These are phyloP conservation scores for Aphelocoma californica DNA, from an alignment of 2,797 vertebrate genomes.

Conservation along the genomic window DNA sequence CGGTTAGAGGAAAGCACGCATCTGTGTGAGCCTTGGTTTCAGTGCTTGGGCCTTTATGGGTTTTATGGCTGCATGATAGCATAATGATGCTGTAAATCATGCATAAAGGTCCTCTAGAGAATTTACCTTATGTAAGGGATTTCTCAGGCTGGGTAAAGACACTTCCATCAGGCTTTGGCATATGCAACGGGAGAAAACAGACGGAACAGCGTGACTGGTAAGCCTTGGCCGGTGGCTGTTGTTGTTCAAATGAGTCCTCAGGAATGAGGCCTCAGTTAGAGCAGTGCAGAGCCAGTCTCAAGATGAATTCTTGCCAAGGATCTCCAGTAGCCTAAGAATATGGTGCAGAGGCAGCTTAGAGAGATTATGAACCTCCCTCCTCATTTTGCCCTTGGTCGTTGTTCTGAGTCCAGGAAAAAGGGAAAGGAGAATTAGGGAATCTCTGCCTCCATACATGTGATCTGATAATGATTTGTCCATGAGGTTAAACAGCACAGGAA, in stretches of 20 bases:
- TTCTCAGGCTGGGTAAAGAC: constrained; percentile 36
- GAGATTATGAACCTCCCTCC: constrained; percentile 19
- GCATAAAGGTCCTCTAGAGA: constrained; percentile 36
- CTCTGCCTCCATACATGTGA: not conserved
- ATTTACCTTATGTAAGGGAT: constrained; percentile 27
- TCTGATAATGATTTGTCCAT: constrained; percentile 35
- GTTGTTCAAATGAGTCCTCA: not conserved
- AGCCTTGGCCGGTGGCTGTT: not conserved
- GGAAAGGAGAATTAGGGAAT: constrained; percentile 21
- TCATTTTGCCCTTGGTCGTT: not conserved
- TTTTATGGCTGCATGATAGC: constrained; percentile 15
- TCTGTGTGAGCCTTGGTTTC: not conserved
- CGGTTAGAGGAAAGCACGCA: not conserved
- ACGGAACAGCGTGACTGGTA: not conserved
- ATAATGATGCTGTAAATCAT: constrained; percentile 58
- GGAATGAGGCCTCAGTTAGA: not conserved
- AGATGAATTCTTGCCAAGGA: constrained; percentile 24
- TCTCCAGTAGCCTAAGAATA: constrained; percentile 45
- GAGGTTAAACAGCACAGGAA: constrained; percentile 43
- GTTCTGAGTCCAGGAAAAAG: constrained; percentile 3
- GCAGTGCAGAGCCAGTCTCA: not conserved
- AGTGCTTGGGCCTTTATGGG: constrained; percentile 21
- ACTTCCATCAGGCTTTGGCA: constrained; percentile 38
- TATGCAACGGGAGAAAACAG: constrained; percentile 17
- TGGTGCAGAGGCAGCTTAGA: constrained; percentile 47